A percentile compares a stretch with the other conserved stretches of the same genome.
These are phyloP conservation scores for Lagocephalus sceleratus DNA, from an alignment of 2,797 vertebrate species.

Conservation along the genomic window DNA sequence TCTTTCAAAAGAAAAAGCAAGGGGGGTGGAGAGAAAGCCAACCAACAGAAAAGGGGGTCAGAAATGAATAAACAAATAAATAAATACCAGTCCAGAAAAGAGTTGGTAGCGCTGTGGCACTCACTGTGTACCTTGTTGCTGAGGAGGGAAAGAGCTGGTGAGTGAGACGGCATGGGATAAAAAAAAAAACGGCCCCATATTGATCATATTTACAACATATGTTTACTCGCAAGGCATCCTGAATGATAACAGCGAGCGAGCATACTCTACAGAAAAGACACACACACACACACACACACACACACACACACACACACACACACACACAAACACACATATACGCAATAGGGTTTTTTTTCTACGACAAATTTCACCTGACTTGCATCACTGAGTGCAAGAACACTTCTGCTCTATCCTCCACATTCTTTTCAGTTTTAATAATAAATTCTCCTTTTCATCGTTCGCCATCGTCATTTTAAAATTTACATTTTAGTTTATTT, in stretches of 20 bases:
- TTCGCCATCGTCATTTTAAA: not conserved
- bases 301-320: constrained; percentile 11
- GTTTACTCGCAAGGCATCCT: not conserved
- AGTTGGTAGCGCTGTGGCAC: constrained; percentile 79
- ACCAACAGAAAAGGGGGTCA: constrained; percentile 60
- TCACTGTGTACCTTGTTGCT: constrained; percentile 84
- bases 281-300: constrained; percentile 7
- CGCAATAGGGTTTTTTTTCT: constrained; percentile 7
- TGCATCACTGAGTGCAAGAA: constrained; percentile 23
- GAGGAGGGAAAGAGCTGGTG: constrained; percentile 83
- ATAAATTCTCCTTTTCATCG: not conserved
- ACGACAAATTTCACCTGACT: constrained; percentile 27
- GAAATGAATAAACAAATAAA: constrained; percentile 77
- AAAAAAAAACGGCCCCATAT: constrained; percentile 66
- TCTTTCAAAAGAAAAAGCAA: constrained; percentile 51
- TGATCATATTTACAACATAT: constrained; percentile 28
- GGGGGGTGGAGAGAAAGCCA: constrained; percentile 54
- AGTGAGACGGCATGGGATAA: constrained; percentile 72
- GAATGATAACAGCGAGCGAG: constrained; percentile 5
- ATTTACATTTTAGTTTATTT: not conserved
- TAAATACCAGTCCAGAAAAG: constrained; percentile 86
- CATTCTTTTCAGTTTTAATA: not conserved
- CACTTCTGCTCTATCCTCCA: constrained; percentile 8
- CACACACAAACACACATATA: constrained; percentile 9
- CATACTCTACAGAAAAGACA: constrained; percentile 20